Conservation (phyloP, 2,888 invertebrate species). For the Hyposoter dolosus region DNA sequence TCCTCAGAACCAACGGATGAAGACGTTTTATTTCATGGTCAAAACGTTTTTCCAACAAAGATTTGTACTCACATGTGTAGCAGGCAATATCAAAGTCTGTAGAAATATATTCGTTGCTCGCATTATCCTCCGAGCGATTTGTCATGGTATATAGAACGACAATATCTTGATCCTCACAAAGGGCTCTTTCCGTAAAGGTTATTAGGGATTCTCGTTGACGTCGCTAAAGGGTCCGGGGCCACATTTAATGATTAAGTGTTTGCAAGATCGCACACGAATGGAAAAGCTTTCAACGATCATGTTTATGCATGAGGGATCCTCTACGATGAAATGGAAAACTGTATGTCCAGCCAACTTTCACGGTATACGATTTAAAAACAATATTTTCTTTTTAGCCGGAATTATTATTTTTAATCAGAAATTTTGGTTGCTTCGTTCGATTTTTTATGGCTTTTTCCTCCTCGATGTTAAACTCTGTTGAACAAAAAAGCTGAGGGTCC, state of each 20-base stretch:
- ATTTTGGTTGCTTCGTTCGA: not conserved
- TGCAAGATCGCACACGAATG: constrained; percentile 41
- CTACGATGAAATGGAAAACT: not conserved
- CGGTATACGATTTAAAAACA: not conserved
- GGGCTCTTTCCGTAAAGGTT: not conserved
- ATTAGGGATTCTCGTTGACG: constrained; percentile 25
- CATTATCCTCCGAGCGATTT: not conserved
- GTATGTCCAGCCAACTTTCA: not conserved
- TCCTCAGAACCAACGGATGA: not conserved
- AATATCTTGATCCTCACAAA: constrained; percentile 14
- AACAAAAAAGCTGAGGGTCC: not conserved
- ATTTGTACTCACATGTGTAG: not conserved
- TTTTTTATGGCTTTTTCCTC: not conserved
- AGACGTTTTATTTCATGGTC: not conserved
- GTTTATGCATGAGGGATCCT: not conserved
- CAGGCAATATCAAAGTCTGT: not conserved
- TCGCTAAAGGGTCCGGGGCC: not conserved
- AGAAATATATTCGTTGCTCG: not conserved
- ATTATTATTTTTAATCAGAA: not conserved
- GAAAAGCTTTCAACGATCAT: constrained; percentile 1
- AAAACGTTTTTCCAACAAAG: not conserved
- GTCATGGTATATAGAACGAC: not conserved
- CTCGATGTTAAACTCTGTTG: not conserved
- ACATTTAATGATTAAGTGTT: constrained; percentile 13
- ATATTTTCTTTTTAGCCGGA: not conserved